Evolutionary conservation across 1,140 invertebrate genomes (phyloP).

Genomic region (Nasonia longicornis): DNA sequence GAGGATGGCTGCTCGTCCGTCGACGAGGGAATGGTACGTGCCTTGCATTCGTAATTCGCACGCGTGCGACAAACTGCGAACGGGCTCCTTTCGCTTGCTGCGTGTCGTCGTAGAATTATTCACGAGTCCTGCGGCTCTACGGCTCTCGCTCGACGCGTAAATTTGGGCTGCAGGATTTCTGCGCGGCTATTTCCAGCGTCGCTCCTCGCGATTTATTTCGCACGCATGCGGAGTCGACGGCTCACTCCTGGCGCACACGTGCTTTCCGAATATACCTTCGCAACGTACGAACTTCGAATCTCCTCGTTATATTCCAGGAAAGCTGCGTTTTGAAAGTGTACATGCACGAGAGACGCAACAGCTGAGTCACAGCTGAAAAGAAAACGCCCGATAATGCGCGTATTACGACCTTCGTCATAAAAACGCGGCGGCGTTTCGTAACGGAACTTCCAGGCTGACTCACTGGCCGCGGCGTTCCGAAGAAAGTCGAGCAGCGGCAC

Average conservation of each 20-base stretch:
- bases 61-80: not conserved
- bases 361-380: not conserved
- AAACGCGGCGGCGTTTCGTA: not conserved
- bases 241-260: no score
- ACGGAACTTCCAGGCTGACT: not conserved
- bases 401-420: no score
- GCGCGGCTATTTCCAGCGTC: not conserved
- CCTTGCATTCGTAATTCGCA: slow-evolving; percentile 33
- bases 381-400: not conserved
- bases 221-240: not conserved
- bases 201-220: not conserved
- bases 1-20: slow-evolving; percentile 57
- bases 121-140: slow-evolving; percentile 10
- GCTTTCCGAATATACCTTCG: no score
- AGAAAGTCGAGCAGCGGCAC: not conserved
- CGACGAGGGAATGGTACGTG: slow-evolving; percentile 66
- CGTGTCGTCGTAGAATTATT: not conserved
- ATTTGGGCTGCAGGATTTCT: not conserved
- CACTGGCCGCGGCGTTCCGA: not conserved
- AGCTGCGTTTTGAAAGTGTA: no score
- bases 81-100: not conserved
- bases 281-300: no score
- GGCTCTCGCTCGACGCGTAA: not conserved
- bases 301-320: no score
- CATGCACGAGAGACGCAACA: not conserved